These are phyloP conservation scores for Ochropleura plecta DNA, from an alignment of 2,888 invertebrate genomes.

Conservation along the genomic window DNA sequence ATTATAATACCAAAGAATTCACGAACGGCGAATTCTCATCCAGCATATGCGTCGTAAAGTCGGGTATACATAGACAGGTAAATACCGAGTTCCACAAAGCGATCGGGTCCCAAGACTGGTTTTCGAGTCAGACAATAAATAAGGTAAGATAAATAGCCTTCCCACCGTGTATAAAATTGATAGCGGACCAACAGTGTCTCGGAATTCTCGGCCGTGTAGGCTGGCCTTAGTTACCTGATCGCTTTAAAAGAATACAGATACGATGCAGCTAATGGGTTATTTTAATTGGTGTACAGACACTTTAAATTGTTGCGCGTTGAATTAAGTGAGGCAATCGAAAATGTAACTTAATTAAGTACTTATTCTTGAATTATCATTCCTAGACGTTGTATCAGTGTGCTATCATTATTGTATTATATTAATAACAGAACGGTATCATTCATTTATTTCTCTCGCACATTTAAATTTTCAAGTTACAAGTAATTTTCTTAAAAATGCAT, in stretches of 20 bases:
- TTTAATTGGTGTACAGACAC: conserved; percentile 73
- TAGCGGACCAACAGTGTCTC: conserved; percentile 84
- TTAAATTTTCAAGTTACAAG: conserved; percentile 20
- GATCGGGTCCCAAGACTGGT: conserved; percentile 85
- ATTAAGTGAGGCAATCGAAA: conserved; percentile 45
- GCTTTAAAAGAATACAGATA: conserved; percentile 76
- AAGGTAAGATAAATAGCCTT: conserved; percentile 89
- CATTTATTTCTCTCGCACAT: background rate
- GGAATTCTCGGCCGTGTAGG: conserved; percentile 84
- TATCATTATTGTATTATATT: background rate
- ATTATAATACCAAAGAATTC: conserved; percentile 71
- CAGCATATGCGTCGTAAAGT: conserved; percentile 70
- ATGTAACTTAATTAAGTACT: conserved; percentile 51
- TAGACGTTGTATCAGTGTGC: conserved; percentile 9
- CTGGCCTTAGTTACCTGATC: conserved; percentile 76
- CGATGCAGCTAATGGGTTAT: conserved; percentile 77
- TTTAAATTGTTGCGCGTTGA: conserved; percentile 55
- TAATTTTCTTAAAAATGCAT: conserved; percentile 31
- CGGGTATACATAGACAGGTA: conserved; percentile 79
- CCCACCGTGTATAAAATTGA: conserved; percentile 89
- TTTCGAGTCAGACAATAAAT: conserved; percentile 89
- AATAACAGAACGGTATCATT: background rate
- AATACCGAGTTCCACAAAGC: conserved; percentile 79
- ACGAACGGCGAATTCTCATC: conserved; percentile 69
- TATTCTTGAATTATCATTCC: conserved; percentile 28